phyloP scores from a whole-genome alignment of 2,113 vertebrate species.

The Larimichthys crocea region DNA sequence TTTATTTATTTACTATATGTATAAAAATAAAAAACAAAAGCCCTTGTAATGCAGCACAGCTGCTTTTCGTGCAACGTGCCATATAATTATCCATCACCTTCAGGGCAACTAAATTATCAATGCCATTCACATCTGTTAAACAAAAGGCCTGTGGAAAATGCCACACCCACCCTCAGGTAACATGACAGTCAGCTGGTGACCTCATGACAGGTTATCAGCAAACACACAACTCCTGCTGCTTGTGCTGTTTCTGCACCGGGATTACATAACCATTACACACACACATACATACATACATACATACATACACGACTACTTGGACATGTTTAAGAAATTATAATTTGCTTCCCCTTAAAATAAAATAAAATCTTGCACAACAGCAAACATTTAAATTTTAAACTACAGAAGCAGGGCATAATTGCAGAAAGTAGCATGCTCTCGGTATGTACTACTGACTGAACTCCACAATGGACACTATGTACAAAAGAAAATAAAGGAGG shows the following conservation, averaged over 20 bases:
- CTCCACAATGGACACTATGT: slow-evolving; percentile 57
- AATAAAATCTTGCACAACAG: background rate
- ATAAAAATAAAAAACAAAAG: background rate
- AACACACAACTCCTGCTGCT: slow-evolving; percentile 43
- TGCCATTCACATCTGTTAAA: slow-evolving; percentile 3
- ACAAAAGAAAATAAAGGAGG: slow-evolving; percentile 58
- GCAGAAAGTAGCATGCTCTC: background rate
- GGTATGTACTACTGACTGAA: slow-evolving; percentile 18
- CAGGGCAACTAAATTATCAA: background rate
- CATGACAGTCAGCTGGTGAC: slow-evolving; percentile 73
- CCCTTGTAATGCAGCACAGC: background rate
- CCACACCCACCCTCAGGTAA: slow-evolving; percentile 65
- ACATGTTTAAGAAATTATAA: background rate
- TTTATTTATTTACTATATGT: background rate
- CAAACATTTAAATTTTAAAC: background rate
- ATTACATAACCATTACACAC: slow-evolving; percentile 35
- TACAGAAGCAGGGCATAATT: background rate
- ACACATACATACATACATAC: no score
- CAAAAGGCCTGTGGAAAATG: background rate
- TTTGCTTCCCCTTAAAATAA: background rate
- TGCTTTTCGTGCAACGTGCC: background rate
- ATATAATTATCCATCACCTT: background rate
- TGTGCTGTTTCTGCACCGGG: background rate
- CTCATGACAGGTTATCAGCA: slow-evolving; percentile 63
- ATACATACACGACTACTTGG: background rate